Evolutionary conservation across 2,888 invertebrate species (phyloP), one percentile per base, ranked within the genome.

Genomic region (Euzetes globulus): DNA sequence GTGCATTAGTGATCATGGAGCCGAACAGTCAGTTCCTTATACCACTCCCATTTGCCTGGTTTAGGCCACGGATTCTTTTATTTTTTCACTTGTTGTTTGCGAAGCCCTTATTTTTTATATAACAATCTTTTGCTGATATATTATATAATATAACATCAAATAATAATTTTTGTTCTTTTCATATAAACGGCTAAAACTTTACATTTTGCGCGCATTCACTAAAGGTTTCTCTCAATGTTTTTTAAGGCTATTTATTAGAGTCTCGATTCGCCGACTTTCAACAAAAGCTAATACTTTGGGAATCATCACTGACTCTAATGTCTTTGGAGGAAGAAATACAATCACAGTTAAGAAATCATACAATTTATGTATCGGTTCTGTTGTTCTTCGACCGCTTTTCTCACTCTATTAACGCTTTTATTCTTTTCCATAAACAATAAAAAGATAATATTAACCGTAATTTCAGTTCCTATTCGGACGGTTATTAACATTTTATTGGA

Each of bases 341-440:
- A 60, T 60, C 25, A 60, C 5, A 60, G 3, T 11, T 41, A 41
- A 41, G 41, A 41, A 50, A 50, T 50, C 19, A 50, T 50, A 50
- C 19, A 50, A n/a, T 50, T 19, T 19, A n/a, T 50, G 50, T 50
- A 50, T 50, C 25, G 19, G 13, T 27, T 15, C 15, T 60, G 22
- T 25, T 22, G 15, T 22, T 41, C 41, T 41, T 41, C 41, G 41
- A 11, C 41, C 41, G 41, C 41, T 41, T 60, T 60, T 60, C 60
- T 25, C 60, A 60, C 60, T 60, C 60, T 60, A 60, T 60, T 60
- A 60, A 17, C 19, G 27, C 60, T 27, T 15, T 17, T 29, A 60
- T 60, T 60, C 29, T 4, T 52, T 52, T 52, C n/a, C 4, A 60
- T 60, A 60, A 60, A 60, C 60, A 60, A 60, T 60, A 60, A 60